Percentiles rank a stretch among this genome's conserved stretches.
Conservation (phyloP, 1,140 invertebrate species). For the Ceratosolen fusciceps region DNA sequence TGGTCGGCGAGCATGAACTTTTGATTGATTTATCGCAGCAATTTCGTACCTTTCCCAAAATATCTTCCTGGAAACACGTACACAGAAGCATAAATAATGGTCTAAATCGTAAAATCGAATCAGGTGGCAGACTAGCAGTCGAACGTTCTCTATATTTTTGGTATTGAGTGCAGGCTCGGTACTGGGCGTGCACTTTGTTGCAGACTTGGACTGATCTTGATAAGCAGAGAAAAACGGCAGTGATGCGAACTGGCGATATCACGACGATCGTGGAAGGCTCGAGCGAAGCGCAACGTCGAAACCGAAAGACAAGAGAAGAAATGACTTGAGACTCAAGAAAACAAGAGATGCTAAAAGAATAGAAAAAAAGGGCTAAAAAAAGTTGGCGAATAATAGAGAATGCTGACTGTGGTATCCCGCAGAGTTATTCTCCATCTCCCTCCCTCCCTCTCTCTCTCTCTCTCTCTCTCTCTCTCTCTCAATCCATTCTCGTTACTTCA, state of each 20-base stretch:
- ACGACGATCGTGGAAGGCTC: background rate
- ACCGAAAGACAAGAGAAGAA: constrained; percentile 21
- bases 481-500: too few relatives aligned
- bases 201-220: constrained; percentile 18
- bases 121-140: background rate
- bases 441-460: background rate
- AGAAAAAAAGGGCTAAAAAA: constrained; percentile 8
- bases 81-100: constrained; percentile 11
- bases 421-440: constrained; percentile 25
- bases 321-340: background rate
- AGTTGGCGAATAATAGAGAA: constrained; percentile 35
- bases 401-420: constrained; percentile 50
- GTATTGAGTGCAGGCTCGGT: background rate
- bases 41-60: constrained; percentile 44
- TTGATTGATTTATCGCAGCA: constrained; percentile 38
- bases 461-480: background rate
- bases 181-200: background rate
- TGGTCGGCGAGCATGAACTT: background rate
- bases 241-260: constrained; percentile 24
- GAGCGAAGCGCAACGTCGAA: constrained; percentile 32
- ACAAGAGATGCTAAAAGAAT: background rate
- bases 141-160: constrained; percentile 13
- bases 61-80: constrained; percentile 1
- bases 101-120: constrained; percentile 30
- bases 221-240: background rate